Conservation (phyloP, 2,113 vertebrate species). For the Accipiter cooperii region DNA sequence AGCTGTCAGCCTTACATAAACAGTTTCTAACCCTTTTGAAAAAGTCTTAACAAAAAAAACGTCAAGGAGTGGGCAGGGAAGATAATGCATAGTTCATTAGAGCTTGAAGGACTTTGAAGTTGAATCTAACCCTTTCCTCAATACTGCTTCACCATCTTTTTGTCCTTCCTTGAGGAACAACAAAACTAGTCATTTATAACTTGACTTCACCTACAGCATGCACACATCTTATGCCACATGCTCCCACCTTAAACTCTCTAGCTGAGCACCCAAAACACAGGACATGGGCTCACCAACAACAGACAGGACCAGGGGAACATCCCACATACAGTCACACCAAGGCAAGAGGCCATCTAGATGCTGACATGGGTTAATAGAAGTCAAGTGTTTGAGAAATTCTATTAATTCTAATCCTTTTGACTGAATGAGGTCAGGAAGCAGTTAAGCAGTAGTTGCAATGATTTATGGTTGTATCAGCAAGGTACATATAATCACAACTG, state of each 20-base stretch:
- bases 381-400: neutral
- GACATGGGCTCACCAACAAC: neutral
- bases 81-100: neutral
- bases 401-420: neutral
- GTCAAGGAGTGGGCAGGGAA: neutral
- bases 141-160: neutral
- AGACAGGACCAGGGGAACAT: neutral
- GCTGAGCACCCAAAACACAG: fast-evolving
- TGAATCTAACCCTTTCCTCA: neutral
- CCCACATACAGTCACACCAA: neutral
- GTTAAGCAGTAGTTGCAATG: neutral
- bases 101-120: neutral
- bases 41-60: neutral
- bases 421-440: neutral
- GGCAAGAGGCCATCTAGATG: neutral
- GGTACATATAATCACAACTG: neutral
- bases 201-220: neutral
- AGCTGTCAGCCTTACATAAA: neutral
- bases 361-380: neutral
- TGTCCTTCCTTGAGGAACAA: neutral
- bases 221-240: fast-evolving
- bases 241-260: neutral
- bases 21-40: neutral
- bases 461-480: neutral
- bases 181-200: neutral